phyloP scores from a whole-genome alignment of 2,797 vertebrate genomes.

The Esox masquinongy region DNA sequence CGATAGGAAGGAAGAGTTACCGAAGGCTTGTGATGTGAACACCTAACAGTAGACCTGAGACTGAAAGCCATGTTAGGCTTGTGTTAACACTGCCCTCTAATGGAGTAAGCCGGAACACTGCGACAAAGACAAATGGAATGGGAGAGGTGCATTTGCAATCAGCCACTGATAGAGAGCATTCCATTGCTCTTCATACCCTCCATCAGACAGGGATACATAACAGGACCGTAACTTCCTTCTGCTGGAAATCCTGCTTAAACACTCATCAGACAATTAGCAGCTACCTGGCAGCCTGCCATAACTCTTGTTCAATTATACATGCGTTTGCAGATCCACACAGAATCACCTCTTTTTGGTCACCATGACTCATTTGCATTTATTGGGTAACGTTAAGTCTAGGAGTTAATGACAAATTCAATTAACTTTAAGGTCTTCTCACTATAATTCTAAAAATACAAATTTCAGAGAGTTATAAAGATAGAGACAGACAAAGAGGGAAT shows the following conservation, averaged over 20 bases:
- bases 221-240: conserved; percentile 41
- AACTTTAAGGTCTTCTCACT: background rate
- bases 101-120: conserved; percentile 13
- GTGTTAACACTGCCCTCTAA: conserved; percentile 48
- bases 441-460: too few species aligned
- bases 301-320: conserved; percentile 22
- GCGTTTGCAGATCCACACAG: conserved; percentile 19
- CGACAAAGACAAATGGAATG: conserved; percentile 27
- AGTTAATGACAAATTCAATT: too few species aligned
- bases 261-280: conserved; percentile 38
- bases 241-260: conserved; percentile 51
- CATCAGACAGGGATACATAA: conserved; percentile 53
- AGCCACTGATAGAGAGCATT: conserved; percentile 25
- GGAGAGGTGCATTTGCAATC: conserved; percentile 30
- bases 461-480: background rate
- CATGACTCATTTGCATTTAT: too few species aligned
- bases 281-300: background rate
- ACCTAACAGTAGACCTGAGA: conserved; percentile 17
- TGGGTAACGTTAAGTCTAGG: too few species aligned
- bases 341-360: background rate
- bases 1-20: background rate
- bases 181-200: conserved; percentile 46
- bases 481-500: background rate
- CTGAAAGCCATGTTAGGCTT: background rate
- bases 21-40: conserved; percentile 1